Conservation (phyloP, 2,797 vertebrate genomes). For the Rallus crepitans region DNA sequence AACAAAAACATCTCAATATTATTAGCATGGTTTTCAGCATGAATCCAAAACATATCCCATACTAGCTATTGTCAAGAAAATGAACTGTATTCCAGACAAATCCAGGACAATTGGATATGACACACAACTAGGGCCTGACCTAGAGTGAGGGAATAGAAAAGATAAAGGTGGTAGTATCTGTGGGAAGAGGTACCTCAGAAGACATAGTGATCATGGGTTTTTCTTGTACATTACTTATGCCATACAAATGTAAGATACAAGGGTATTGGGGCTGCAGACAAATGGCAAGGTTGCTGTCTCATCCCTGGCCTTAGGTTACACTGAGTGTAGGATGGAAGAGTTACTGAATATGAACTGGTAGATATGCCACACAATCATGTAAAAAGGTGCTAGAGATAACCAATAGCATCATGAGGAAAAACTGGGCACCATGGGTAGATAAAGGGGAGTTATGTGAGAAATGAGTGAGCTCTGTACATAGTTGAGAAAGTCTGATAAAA, state of each 20-base stretch:
- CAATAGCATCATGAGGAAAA: neutral
- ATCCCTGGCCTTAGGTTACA: neutral
- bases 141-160: neutral
- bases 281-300: neutral
- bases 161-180: neutral
- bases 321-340: neutral
- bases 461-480: neutral
- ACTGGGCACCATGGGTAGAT: neutral
- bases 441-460: neutral
- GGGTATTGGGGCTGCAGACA: neutral
- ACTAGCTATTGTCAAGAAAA: neutral
- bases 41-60: neutral
- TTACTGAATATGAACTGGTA: neutral
- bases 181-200: neutral
- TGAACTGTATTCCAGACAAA: neutral
- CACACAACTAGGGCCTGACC: neutral
- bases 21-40: too few relatives aligned
- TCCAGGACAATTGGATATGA: neutral
- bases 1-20: too few relatives aligned
- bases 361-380: neutral
- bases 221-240: neutral
- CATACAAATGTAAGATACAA: neutral
- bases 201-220: neutral
- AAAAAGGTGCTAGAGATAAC: neutral
- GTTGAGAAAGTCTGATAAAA: neutral